These are phyloP conservation scores for Drosophila testacea DNA, from an alignment of 2,888 invertebrate species.

Conservation along the genomic window DNA sequence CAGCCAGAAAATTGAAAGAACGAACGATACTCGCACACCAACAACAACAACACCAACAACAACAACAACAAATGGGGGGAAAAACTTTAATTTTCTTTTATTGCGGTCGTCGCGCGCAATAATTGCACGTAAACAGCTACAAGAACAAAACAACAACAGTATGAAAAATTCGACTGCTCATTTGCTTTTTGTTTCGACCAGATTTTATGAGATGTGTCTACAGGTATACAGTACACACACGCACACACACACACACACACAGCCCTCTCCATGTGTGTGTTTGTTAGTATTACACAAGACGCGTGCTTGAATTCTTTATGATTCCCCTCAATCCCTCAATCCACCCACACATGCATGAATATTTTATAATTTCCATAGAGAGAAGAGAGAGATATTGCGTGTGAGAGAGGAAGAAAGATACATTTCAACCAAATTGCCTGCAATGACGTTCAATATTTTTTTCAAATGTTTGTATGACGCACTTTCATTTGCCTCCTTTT, in stretches of 20 bases:
- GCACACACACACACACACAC: constrained; percentile 2
- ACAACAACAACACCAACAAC: constrained; percentile 12
- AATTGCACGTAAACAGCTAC: constrained; percentile 74
- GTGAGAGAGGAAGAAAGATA: constrained; percentile 14
- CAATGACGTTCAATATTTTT: constrained; percentile 64
- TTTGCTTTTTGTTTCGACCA: constrained; percentile 15
- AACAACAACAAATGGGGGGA: constrained; percentile 25
- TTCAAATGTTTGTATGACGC: constrained; percentile 39
- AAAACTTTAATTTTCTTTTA: constrained; percentile 77
- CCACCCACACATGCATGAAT: constrained; percentile 42
- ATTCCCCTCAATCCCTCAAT: constrained; percentile 34
- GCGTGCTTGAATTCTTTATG: constrained; percentile 70
- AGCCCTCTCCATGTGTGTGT: not conserved
- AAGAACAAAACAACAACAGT: not conserved
- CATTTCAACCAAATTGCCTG: constrained; percentile 52
- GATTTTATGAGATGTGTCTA: constrained; percentile 43
- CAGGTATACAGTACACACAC: constrained; percentile 25
- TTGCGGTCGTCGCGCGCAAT: constrained; percentile 80
- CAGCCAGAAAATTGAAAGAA: constrained; percentile 56
- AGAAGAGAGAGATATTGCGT: not conserved
- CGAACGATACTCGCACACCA: constrained; percentile 5
- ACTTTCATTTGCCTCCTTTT: constrained; percentile 30
- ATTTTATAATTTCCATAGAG: constrained; percentile 60
- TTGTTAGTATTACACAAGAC: constrained; percentile 40
- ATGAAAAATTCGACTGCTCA: constrained; percentile 23